phyloP scores from a whole-genome alignment of 2,113 vertebrate genomes.

The Plecotus auritus region DNA sequence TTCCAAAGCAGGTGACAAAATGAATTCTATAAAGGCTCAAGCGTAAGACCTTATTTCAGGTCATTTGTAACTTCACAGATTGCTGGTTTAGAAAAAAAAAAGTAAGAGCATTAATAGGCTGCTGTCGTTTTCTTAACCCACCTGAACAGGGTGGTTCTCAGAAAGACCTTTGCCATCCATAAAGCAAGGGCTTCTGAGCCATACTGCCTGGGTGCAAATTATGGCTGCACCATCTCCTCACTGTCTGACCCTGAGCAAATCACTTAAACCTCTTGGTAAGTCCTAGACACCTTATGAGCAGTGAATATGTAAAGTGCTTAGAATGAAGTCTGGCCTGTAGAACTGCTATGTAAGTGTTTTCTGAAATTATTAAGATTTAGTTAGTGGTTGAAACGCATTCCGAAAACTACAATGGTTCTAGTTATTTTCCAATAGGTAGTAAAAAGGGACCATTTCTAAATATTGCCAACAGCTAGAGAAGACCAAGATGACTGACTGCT shows the following conservation, averaged over 20 bases:
- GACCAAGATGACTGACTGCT: background rate
- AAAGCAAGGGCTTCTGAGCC: background rate
- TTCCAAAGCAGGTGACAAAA: conserved; percentile 63
- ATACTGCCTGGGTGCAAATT: background rate
- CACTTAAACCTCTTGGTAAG: background rate
- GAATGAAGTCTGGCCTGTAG: background rate
- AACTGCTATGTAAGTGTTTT: background rate
- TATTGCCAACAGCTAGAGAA: background rate
- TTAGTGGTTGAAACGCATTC: background rate
- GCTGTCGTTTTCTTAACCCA: background rate
- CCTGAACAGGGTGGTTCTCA: background rate
- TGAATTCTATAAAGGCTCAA: conserved; percentile 26
- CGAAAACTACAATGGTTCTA: background rate
- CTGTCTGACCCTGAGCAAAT: background rate
- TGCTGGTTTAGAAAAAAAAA: background rate
- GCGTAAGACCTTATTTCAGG: background rate
- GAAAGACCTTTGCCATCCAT: background rate
- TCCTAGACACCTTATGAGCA: background rate
- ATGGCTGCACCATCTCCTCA: background rate
- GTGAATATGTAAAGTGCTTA: background rate
- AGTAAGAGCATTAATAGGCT: background rate
- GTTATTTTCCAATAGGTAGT: background rate
- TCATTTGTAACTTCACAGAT: conserved; percentile 40
- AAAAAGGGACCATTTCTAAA: background rate
- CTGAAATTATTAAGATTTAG: background rate